These are phyloP conservation scores for Neuroscelio doddi DNA, from an alignment of 2,888 invertebrate species.

Conservation along the genomic window DNA sequence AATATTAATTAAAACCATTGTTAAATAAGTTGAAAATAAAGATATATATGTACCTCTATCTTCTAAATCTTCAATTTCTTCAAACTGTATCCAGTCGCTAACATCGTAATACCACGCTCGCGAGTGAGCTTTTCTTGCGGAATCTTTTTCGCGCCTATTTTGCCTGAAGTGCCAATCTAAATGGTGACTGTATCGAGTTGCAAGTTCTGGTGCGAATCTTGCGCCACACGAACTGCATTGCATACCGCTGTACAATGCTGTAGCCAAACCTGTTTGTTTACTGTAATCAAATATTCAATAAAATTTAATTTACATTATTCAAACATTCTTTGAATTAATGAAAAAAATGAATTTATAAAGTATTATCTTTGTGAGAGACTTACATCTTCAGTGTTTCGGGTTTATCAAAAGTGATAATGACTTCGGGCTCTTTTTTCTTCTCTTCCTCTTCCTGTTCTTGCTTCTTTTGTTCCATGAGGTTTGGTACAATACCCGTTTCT, in stretches of 20 bases:
- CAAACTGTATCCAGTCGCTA: constrained; percentile 94
- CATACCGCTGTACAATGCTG: constrained; percentile 87
- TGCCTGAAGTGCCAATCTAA: constrained; percentile 99
- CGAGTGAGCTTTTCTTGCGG: constrained; percentile 86
- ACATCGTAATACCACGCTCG: constrained; percentile 93
- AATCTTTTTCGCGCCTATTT: constrained; percentile 90
- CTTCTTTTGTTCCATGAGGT: constrained; percentile 61
- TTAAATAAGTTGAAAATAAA: background rate
- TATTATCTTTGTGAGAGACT: too few relatives aligned
- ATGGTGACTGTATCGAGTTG: constrained; percentile 93
- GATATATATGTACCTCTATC: constrained; percentile 79
- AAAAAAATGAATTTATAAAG: too few relatives aligned
- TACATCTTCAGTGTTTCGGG: constrained; percentile 84
- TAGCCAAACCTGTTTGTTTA: constrained; percentile 82
- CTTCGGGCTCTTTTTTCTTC: constrained; percentile 65
- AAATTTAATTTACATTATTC: background rate
- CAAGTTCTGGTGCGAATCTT: constrained; percentile 92
- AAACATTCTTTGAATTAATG: too few relatives aligned
- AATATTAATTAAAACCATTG: constrained; percentile 1
- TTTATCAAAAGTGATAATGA: constrained; percentile 80
- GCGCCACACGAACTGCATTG: constrained; percentile 98
- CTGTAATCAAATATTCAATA: constrained; percentile 70
- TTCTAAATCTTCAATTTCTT: constrained; percentile 93
- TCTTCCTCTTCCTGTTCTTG: constrained; percentile 59
- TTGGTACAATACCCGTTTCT: constrained; percentile 85